Conservation (phyloP, 2,797 vertebrate genomes). For the Simalia tracyae region DNA sequence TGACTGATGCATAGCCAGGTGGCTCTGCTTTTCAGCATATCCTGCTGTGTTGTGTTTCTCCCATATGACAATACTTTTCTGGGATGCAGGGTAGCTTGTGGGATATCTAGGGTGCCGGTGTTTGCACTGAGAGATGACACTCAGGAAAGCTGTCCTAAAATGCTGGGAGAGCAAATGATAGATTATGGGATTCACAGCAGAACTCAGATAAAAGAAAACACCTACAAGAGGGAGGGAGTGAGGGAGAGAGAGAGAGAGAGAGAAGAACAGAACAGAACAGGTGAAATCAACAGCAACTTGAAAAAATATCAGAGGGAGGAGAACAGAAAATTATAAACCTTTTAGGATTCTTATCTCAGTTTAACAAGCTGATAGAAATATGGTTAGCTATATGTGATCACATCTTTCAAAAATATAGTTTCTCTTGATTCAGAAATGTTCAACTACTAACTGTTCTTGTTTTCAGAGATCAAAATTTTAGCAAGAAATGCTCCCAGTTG, state of each 20-base stretch:
- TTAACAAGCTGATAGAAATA: not conserved
- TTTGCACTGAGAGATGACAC: conserved; percentile 67
- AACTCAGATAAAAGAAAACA: conserved; percentile 80
- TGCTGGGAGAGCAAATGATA: conserved; percentile 77
- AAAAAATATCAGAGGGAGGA: not conserved
- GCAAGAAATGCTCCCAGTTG: not conserved
- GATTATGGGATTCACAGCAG: conserved; percentile 78
- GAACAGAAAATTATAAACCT: fast-evolving
- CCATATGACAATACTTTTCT: conserved; percentile 57
- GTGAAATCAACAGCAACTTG: not conserved
- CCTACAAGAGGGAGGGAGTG: conserved; percentile 58
- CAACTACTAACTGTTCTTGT: not conserved
- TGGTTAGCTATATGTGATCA: not conserved
- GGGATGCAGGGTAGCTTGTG: conserved; percentile 35
- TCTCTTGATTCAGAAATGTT: not conserved
- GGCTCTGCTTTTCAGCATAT: conserved; percentile 64
- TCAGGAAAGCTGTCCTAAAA: conserved; percentile 74
- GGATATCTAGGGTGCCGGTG: conserved; percentile 41
- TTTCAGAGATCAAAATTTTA: not conserved
- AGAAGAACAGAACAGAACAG: not conserved
- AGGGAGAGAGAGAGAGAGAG: not conserved
- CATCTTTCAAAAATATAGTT: not conserved
- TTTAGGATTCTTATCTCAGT: not conserved
- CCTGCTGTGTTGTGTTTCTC: conserved; percentile 62
- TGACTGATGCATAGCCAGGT: conserved; percentile 58